These are phyloP conservation scores for Eupithecia subfuscata DNA, from an alignment of 2,888 invertebrate genomes.

Conservation along the genomic window DNA sequence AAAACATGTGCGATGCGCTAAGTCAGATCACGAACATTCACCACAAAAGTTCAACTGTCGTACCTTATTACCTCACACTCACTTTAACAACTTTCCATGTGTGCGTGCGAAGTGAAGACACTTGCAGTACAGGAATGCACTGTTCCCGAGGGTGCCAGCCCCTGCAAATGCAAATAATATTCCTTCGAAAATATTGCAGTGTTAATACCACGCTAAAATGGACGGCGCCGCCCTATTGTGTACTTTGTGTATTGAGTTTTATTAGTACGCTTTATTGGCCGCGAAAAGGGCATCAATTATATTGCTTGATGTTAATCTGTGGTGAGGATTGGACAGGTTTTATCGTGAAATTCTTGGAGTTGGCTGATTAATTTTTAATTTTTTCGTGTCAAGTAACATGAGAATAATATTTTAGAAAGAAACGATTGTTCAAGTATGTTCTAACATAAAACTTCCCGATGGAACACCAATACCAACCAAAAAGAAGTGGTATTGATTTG, in stretches of 20 bases:
- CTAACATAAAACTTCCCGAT: neutral
- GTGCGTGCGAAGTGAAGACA: constrained; percentile 55
- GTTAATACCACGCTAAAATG: constrained; percentile 79
- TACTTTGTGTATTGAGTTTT: constrained; percentile 72
- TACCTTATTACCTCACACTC: constrained; percentile 4
- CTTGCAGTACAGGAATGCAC: constrained; percentile 71
- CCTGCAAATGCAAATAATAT: constrained; percentile 79
- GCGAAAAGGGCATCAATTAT: constrained; percentile 61
- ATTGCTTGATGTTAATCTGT: constrained; percentile 28
- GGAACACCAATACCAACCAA: neutral
- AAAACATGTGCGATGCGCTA: neutral
- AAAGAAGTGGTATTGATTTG: neutral
- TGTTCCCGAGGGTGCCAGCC: constrained; percentile 55
- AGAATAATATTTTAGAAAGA: neutral
- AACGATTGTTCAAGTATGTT: neutral
- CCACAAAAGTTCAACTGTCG: constrained; percentile 8
- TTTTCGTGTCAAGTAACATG: neutral
- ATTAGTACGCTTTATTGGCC: constrained; percentile 72
- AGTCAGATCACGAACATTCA: neutral
- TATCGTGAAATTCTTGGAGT: neutral
- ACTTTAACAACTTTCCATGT: neutral
- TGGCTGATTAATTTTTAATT: neutral
- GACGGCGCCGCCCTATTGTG: constrained; percentile 66
- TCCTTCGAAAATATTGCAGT: constrained; percentile 78
- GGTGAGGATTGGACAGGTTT: constrained; percentile 16